phyloP scores from a whole-genome alignment of 2,113 vertebrate genomes.

The Delphinus delphis region DNA sequence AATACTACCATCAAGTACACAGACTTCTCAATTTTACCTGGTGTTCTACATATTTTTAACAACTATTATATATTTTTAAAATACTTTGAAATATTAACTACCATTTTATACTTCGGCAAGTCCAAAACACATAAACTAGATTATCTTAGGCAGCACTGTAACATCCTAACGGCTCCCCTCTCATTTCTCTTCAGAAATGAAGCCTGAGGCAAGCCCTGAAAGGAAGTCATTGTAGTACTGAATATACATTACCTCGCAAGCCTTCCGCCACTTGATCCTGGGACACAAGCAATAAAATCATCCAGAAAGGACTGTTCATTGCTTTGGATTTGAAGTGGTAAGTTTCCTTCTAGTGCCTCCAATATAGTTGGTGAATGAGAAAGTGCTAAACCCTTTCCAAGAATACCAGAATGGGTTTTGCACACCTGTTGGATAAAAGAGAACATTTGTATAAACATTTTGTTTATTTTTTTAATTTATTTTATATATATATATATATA shows the following conservation, averaged over 20 bases:
- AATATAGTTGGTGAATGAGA: conserved; percentile 97
- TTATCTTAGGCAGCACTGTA: background rate
- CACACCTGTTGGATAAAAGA: conserved; percentile 88
- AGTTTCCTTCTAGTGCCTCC: conserved; percentile 96
- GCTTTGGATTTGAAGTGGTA: conserved; percentile 96
- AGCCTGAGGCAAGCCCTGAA: background rate
- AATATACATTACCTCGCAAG: conserved; percentile 90
- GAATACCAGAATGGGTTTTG: conserved; percentile 95
- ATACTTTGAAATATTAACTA: background rate
- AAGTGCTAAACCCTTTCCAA: conserved; percentile 96
- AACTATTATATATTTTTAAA: background rate
- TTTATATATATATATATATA: no score
- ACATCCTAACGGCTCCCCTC: background rate
- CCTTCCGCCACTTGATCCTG: conserved; percentile 96
- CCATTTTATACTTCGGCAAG: background rate
- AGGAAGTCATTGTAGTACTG: background rate
- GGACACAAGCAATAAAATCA: conserved; percentile 97
- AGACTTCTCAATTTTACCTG: background rate
- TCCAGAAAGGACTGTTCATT: conserved; percentile 98
- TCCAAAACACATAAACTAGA: conserved; percentile 20
- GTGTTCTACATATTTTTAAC: background rate
- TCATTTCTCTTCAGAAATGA: conserved; percentile 5
- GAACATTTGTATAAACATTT: background rate
- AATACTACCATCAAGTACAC: background rate
- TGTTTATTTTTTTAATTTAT: background rate